phyloP scores from a whole-genome alignment of 2,888 invertebrate genomes.

The Ormyrus rosae region DNA sequence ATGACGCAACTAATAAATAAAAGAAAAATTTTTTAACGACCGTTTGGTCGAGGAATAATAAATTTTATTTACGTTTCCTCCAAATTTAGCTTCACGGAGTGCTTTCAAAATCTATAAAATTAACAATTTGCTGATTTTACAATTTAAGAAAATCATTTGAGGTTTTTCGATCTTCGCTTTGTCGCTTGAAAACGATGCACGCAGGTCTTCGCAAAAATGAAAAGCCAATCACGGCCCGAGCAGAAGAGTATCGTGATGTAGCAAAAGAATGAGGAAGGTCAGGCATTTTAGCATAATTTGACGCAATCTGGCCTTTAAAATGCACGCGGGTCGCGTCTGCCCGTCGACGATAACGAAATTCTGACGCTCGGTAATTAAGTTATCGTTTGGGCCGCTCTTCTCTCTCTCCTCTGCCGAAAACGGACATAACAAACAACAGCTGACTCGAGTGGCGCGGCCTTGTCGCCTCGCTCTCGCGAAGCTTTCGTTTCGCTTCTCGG shows the following conservation, averaged over 20 bases:
- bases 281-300: constrained; percentile 68
- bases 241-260: neutral
- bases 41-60: no score
- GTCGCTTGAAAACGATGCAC: no score
- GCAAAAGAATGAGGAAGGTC: constrained; percentile 65
- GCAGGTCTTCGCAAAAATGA: no score
- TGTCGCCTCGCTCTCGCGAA: neutral
- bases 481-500: neutral
- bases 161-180: no score
- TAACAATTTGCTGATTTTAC: no score
- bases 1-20: no score
- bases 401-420: neutral
- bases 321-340: constrained; percentile 53
- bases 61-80: no score
- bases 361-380: constrained; percentile 57
- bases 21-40: no score
- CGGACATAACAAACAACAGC: constrained; percentile 33
- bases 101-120: no score
- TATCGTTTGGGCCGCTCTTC: constrained; percentile 34
- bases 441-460: constrained; percentile 1
- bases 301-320: constrained; percentile 63
- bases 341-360: constrained; percentile 60
- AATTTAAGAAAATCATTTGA: no score
- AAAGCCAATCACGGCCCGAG: neutral
- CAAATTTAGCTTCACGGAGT: no score